phyloP scores from a whole-genome alignment of 2,888 invertebrate genomes.

The Axea sp. region DNA sequence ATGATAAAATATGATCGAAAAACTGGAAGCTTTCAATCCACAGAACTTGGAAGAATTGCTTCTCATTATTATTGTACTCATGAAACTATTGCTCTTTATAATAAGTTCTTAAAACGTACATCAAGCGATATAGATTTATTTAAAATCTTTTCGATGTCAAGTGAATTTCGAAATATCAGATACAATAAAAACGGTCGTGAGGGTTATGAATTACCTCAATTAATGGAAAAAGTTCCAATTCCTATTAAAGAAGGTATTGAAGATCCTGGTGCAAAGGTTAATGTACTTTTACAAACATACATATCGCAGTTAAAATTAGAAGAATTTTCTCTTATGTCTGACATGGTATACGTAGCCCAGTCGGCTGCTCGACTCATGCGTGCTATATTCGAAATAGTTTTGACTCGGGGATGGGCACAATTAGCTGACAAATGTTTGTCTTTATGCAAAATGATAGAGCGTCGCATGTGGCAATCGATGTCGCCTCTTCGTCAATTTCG shows the following conservation, averaged over 20 bases:
- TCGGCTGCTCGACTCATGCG: constrained; percentile 96
- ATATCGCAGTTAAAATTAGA: constrained; percentile 99
- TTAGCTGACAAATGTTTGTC: constrained; percentile 96
- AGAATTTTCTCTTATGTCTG: constrained; percentile 98
- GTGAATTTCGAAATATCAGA: constrained; percentile 93
- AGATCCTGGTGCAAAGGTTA: constrained; percentile 98
- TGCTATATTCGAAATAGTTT: constrained; percentile 98
- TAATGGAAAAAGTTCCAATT: constrained; percentile 96
- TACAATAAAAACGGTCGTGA: constrained; percentile 95
- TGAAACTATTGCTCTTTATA: constrained; percentile 98
- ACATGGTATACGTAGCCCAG: constrained; percentile 99
- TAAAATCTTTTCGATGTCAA: constrained; percentile 98
- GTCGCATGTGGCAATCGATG: constrained; percentile 99
- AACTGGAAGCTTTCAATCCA: constrained; percentile 92
- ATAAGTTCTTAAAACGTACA: constrained; percentile 96
- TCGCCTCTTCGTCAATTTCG: constrained; percentile 97
- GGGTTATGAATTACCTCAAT: constrained; percentile 96
- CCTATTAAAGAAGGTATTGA: constrained; percentile 99
- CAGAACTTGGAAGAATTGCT: constrained; percentile 97
- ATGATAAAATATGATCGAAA: constrained; percentile 97
- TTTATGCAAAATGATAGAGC: constrained; percentile 99
- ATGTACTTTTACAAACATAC: constrained; percentile 97
- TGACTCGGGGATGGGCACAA: constrained; percentile 97
- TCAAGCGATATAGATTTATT: constrained; percentile 98
- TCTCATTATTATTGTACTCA: constrained; percentile 99